phyloP scores from a whole-genome alignment of 2,888 invertebrate species.

The Conomelus anceps region DNA sequence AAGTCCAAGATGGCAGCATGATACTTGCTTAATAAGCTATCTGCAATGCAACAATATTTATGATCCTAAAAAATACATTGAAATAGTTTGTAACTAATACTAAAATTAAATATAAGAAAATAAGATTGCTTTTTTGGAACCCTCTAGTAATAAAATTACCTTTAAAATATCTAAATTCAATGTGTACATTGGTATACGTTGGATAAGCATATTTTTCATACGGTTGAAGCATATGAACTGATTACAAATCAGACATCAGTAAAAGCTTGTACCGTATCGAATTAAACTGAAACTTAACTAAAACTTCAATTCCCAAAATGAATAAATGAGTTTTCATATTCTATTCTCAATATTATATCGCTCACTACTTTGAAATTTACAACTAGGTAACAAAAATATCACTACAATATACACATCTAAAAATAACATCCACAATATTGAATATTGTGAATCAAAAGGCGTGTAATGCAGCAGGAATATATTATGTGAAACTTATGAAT shows the following conservation, averaged over 20 bases:
- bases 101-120: background rate
- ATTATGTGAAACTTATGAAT: background rate
- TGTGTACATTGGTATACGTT: background rate
- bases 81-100: no score
- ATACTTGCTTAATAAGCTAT: background rate
- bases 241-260: background rate
- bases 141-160: background rate
- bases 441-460: background rate
- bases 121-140: background rate
- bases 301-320: background rate
- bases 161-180: background rate
- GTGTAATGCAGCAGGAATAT: background rate
- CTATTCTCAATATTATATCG: slow-evolving; percentile 15
- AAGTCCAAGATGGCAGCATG: background rate
- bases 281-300: background rate
- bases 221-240: background rate
- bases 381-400: slow-evolving; percentile 27
- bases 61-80: background rate
- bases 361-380: slow-evolving; percentile 13
- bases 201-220: background rate
- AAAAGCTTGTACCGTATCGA: background rate
- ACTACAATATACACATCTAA: background rate
- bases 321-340: background rate
- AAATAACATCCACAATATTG: background rate
- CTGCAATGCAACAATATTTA: background rate